A percentile compares a stretch with the other conserved stretches of the same genome.
Evolutionary conservation across 2,113 vertebrate species (phyloP).

Genomic region (Limnothrissa miodon): DNA sequence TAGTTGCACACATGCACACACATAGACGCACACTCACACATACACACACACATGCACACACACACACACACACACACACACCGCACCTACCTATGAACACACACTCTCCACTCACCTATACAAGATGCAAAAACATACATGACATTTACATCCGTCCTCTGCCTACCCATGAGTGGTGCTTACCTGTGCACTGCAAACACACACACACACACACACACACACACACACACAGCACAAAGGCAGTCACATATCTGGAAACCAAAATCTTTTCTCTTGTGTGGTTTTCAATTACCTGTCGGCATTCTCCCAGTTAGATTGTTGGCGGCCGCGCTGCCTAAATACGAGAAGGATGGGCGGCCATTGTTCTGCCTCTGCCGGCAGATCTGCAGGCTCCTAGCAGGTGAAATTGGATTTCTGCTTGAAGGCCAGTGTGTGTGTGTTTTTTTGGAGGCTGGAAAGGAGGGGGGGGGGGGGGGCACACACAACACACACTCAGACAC

Average conservation of each 20-base stretch:
- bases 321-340: conserved; percentile 56
- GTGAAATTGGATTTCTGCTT: conserved; percentile 77
- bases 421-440: conserved; percentile 66
- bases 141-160: too few relatives aligned
- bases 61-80: neutral
- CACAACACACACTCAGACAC: too few relatives aligned
- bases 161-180: neutral
- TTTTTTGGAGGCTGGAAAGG: conserved; percentile 18
- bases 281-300: conserved; percentile 67
- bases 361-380: conserved; percentile 63
- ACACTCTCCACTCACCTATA: too few relatives aligned
- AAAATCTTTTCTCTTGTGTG: conserved; percentile 39
- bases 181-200: neutral
- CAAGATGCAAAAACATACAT: too few relatives aligned
- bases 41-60: neutral
- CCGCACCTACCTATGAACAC: neutral
- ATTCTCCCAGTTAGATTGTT: conserved; percentile 59
- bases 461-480: conserved; percentile 56
- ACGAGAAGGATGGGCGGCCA: conserved; percentile 49
- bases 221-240: neutral
- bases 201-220: neutral
- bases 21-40: too few relatives aligned
- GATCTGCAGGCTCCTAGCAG: conserved; percentile 61
- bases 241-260: conserved; percentile 34
- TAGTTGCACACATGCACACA: conserved; percentile 7